Conservation (phyloP, 2,888 invertebrate genomes). For the Lithosia quadra region DNA sequence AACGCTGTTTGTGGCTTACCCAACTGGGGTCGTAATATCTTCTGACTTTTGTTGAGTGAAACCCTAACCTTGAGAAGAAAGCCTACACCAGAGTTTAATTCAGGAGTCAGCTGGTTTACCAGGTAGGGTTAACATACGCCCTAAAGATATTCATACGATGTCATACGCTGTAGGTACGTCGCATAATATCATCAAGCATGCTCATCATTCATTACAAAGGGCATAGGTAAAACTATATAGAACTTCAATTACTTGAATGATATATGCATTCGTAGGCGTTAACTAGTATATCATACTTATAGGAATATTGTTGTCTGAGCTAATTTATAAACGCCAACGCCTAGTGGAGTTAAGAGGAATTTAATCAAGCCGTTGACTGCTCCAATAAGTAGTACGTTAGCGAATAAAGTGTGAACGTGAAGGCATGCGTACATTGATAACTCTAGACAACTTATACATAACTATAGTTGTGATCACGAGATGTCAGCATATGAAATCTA, state of each 20-base stretch:
- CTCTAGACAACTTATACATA: neutral
- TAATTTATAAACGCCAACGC: slow-evolving; percentile 6
- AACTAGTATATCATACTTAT: neutral
- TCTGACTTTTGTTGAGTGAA: too few relatives aligned
- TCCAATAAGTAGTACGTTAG: slow-evolving; percentile 21
- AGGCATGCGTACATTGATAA: slow-evolving; percentile 17
- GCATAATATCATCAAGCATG: neutral
- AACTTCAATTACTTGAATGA: neutral
- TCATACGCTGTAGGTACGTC: neutral
- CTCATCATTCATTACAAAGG: neutral
- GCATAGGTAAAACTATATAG: neutral
- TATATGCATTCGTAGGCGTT: neutral
- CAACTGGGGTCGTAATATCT: too few relatives aligned
- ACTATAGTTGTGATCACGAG: neutral
- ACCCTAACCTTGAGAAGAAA: too few relatives aligned
- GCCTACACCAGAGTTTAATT: too few relatives aligned
- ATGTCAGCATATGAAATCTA: neutral
- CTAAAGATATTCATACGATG: neutral
- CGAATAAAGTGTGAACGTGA: slow-evolving; percentile 18
- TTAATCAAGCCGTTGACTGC: slow-evolving; percentile 16
- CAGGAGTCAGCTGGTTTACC: too few relatives aligned
- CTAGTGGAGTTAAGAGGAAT: slow-evolving; percentile 14
- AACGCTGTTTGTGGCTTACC: too few relatives aligned
- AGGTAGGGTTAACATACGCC: neutral
- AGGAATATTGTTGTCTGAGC: neutral